Evolutionary conservation across 2,113 vertebrate genomes (phyloP).

Genomic region (Setophaga petechia): DNA sequence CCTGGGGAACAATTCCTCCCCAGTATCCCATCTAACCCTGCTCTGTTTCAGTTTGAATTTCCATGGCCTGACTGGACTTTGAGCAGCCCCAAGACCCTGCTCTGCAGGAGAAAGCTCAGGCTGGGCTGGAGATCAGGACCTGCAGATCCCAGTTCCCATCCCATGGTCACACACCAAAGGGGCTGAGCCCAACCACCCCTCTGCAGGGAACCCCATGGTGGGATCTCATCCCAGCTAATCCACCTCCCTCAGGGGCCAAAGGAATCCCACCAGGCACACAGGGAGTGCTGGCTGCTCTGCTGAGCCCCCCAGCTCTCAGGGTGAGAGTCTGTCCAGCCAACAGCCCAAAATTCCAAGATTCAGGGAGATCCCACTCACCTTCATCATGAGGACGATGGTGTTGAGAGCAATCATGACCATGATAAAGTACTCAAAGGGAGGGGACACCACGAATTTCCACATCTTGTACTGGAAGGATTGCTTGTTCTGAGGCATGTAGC

Average conservation of each 20-base stretch:
- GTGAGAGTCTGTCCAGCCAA: not conserved
- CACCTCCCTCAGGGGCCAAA: not conserved
- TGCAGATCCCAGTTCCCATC: not conserved
- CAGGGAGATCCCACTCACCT: conserved; percentile 74
- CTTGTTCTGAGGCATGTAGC: conserved; percentile 94
- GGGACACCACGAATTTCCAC: conserved; percentile 96
- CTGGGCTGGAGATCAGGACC: not conserved
- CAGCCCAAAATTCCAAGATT: not conserved
- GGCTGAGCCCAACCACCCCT: not conserved
- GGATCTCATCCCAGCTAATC: not conserved
- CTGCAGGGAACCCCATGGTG: not conserved
- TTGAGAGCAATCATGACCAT: conserved; percentile 99
- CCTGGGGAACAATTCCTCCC: rapidly evolving
- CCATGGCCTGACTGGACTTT: not conserved
- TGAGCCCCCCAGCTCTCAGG: not conserved
- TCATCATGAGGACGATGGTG: conserved; percentile 98
- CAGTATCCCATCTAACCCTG: rapidly evolving
- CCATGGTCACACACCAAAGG: not conserved
- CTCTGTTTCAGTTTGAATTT: not conserved
- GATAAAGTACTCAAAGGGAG: conserved; percentile 96
- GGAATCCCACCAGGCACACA: not conserved
- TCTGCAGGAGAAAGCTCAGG: not conserved
- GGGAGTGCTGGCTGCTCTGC: not conserved
- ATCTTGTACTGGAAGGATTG: conserved; percentile 96
- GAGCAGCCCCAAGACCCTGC: not conserved